A percentile compares a stretch with the other conserved stretches of the same genome.
These are phyloP conservation scores for Diceros bicornis DNA, from an alignment of 2,797 vertebrate genomes.

Conservation along the genomic window DNA sequence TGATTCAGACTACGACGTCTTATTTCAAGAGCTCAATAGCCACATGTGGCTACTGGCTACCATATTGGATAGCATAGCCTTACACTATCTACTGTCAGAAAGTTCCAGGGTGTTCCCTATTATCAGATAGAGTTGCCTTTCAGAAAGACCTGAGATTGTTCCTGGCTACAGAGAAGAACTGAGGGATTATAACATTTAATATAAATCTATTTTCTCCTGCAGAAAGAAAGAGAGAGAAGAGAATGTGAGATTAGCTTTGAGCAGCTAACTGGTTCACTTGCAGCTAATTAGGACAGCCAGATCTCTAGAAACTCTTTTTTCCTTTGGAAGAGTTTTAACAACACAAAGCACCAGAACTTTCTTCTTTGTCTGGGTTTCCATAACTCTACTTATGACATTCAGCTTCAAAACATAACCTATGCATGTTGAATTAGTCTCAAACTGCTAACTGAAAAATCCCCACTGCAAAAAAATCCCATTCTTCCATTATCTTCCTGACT, in stretches of 20 bases:
- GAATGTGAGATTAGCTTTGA: neutral
- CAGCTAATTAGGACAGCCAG: neutral
- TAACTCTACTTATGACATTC: neutral
- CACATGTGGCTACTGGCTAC: too few species aligned
- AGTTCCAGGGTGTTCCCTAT: fast-evolving
- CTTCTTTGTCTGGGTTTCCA: constrained; percentile 8
- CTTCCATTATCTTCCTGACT: neutral
- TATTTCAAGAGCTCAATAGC: neutral
- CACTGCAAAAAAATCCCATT: neutral
- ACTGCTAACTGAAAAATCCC: constrained; percentile 9
- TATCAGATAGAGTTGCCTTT: neutral
- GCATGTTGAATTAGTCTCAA: constrained; percentile 8
- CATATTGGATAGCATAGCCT: neutral
- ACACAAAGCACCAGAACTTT: neutral
- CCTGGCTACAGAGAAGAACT: neutral
- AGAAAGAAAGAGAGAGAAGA: neutral
- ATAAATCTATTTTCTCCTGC: neutral
- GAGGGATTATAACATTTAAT: neutral
- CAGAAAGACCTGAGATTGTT: neutral
- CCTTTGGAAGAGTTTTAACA: neutral
- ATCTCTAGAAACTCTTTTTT: neutral
- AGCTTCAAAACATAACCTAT: neutral
- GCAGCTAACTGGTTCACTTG: neutral
- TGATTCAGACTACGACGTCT: neutral
- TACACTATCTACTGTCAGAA: neutral